Percentiles rank a stretch among this genome's conserved stretches.
These are phyloP conservation scores for Podarcis lilfordi DNA, from an alignment of 2,797 vertebrate genomes.

Conservation along the genomic window DNA sequence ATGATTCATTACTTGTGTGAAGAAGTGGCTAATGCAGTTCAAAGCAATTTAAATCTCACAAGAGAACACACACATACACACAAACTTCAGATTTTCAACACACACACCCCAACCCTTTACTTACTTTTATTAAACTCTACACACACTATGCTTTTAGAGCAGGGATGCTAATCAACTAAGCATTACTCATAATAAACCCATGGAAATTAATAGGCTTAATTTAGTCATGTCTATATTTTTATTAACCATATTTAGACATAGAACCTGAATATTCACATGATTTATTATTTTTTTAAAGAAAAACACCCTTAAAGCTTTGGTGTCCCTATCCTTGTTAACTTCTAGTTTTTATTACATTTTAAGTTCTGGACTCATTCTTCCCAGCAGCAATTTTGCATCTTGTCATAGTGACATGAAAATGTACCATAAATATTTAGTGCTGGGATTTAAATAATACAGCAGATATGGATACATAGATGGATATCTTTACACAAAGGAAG, in stretches of 20 bases:
- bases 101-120: too few relatives aligned
- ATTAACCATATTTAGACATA: neutral
- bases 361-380: neutral
- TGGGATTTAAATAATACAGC: neutral
- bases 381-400: neutral
- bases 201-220: too few relatives aligned
- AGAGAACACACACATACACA: neutral
- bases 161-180: too few relatives aligned
- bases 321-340: neutral
- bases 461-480: neutral
- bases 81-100: too few relatives aligned
- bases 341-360: conserved; percentile 4
- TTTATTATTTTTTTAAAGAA: neutral
- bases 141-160: too few relatives aligned
- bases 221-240: too few relatives aligned
- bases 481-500: neutral
- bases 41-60: neutral
- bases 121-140: too few relatives aligned
- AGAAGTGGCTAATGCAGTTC: neutral
- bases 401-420: neutral
- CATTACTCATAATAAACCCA: too few relatives aligned
- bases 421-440: neutral
- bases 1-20: neutral
- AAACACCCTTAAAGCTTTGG: neutral
- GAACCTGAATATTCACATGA: neutral